phyloP scores from a whole-genome alignment of 2,113 vertebrate genomes.

The Uria aalge region DNA sequence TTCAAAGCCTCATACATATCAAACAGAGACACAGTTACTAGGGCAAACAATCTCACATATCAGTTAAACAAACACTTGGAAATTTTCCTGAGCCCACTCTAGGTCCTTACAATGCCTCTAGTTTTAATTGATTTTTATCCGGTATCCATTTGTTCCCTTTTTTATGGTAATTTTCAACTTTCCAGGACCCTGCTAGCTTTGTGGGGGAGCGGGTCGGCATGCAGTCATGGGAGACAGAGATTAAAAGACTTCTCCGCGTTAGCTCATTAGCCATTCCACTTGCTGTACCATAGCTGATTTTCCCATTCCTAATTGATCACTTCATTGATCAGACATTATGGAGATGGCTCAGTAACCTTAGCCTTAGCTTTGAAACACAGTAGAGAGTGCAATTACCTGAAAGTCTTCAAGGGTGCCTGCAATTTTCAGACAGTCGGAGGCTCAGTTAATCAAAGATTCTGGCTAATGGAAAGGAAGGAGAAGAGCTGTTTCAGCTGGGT shows the following conservation, averaged over 20 bases:
- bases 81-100: background rate
- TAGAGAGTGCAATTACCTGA: constrained; percentile 36
- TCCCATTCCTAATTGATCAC: constrained; percentile 54
- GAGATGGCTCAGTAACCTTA: constrained; percentile 22
- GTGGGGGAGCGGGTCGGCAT: background rate
- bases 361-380: constrained; percentile 19
- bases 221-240: background rate
- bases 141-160: background rate
- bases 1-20: constrained; percentile 69
- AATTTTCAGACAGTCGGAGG: constrained; percentile 1
- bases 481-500: background rate
- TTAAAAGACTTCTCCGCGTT: background rate
- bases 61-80: constrained; percentile 39
- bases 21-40: constrained; percentile 62
- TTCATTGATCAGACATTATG: constrained; percentile 54
- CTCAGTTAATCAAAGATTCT: constrained; percentile 31
- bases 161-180: constrained; percentile 12
- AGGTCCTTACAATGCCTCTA: background rate
- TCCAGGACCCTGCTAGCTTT: background rate
- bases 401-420: constrained; percentile 42
- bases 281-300: background rate
- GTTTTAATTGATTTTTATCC: background rate
- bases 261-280: constrained; percentile 42
- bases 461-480: background rate
- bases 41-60: constrained; percentile 43